Evolutionary conservation across 2,888 invertebrate species (phyloP), one percentile per base, ranked within the genome.

Genomic region (Galeruca laticollis): DNA sequence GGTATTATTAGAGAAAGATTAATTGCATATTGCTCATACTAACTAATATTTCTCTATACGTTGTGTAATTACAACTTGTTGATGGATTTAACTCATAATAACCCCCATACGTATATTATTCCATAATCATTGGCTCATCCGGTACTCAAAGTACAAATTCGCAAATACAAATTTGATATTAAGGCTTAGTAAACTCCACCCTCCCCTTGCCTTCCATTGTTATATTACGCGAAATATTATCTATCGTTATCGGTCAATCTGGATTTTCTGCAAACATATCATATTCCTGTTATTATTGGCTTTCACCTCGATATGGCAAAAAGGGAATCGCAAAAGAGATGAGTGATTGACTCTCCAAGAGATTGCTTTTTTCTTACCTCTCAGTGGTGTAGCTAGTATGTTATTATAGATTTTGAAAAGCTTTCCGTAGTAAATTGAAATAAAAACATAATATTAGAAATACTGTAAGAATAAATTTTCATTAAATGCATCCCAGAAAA

Each of bases 311-410:
- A 66, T 66, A 51, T 66, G 56, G 56, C 56, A 57, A 57, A 18
- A 35, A 57, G 56, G 56, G 56, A 57, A 57, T 57, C 56, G 35
- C 56, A 15, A 33, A 35, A 33, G 63, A 49, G 20, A 37, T 82
- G 81, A 82, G 81, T 80, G 82, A 82, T 82, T 80, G 82, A 81
- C 82, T 81, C 78, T 81, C 80, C 80, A 82, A 83, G 82, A 82
- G 81, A 82, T 82, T 68, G 56, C 61, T 61, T 66, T 66, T 66
- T 66, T 37, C 21, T 15, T 47, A 31, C 18, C 56, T 33, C 10
- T 18, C 56, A 57, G 56, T 35, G 35, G 56, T 33, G 56, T 33
- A 15, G 26, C 18, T 51, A 40, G n/a, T n/a, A 5, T n/a, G 6
- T 26, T 26, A 5, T n/a, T n/a, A n/a, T n/a, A n/a, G n/a, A n/a